Conservation (phyloP, 2,113 vertebrate genomes). For the Chunga burmeisteri region DNA sequence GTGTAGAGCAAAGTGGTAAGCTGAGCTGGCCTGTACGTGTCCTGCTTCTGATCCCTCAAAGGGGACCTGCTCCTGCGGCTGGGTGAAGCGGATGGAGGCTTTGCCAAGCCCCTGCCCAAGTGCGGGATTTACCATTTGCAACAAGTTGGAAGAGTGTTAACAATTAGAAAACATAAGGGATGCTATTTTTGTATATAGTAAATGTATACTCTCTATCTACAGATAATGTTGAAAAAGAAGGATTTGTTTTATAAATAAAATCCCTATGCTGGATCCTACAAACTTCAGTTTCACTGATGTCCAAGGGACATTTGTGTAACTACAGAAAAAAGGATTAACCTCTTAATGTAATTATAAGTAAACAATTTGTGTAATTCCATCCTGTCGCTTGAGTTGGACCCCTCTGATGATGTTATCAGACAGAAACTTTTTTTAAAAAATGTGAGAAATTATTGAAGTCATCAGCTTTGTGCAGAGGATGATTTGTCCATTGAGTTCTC, state of each 20-base stretch:
- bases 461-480: neutral
- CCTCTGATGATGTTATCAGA: neutral
- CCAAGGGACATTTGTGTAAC: neutral
- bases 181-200: neutral
- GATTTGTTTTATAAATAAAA: neutral
- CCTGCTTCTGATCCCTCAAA: neutral
- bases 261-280: neutral
- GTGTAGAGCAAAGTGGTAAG: neutral
- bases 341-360: neutral
- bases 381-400: neutral
- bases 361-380: neutral
- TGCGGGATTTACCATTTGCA: neutral
- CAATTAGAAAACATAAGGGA: neutral
- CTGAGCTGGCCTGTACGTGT: accelerated
- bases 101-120: neutral
- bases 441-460: neutral
- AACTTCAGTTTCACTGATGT: neutral
- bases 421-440: neutral
- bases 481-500: neutral
- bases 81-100: neutral
- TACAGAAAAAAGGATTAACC: neutral
- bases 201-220: neutral
- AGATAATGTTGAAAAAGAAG: neutral
- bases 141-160: neutral
- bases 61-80: neutral